Conservation (phyloP, 2,113 vertebrate genomes). For the Oceanodroma tethys region DNA sequence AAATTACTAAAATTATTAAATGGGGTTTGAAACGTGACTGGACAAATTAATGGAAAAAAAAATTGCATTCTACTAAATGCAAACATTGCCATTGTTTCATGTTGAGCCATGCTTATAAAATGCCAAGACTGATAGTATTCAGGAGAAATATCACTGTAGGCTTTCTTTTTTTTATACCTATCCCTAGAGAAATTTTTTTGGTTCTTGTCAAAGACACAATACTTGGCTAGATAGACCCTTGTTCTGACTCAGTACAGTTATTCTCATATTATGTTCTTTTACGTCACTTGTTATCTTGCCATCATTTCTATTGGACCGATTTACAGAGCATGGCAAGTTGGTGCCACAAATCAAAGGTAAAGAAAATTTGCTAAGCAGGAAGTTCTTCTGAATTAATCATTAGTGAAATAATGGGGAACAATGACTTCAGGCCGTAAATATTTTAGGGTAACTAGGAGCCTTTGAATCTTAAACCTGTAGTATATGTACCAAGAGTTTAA, state of each 20-base stretch:
- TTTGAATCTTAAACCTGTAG: background rate
- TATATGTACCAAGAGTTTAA: background rate
- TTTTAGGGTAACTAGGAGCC: background rate
- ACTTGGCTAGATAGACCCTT: background rate
- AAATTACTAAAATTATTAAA: background rate
- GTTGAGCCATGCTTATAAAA: background rate
- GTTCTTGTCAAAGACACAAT: background rate
- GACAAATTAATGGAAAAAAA: background rate
- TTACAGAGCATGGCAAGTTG: background rate
- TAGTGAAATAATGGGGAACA: background rate
- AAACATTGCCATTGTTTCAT: background rate
- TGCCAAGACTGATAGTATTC: background rate
- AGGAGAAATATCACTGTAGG: background rate
- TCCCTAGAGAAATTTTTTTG: background rate
- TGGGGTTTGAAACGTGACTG: background rate
- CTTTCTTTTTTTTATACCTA: background rate
- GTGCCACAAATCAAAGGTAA: background rate
- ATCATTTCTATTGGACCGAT: background rate
- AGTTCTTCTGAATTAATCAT: slow-evolving; percentile 24
- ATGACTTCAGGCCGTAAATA: background rate
- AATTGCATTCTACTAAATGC: background rate
- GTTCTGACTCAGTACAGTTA: background rate
- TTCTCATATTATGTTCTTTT: background rate
- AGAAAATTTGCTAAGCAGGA: background rate
- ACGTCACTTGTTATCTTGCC: slow-evolving; percentile 9